Evolutionary conservation across 1,140 invertebrate species (phyloP).

Genomic region (Euglossa dilemma): DNA sequence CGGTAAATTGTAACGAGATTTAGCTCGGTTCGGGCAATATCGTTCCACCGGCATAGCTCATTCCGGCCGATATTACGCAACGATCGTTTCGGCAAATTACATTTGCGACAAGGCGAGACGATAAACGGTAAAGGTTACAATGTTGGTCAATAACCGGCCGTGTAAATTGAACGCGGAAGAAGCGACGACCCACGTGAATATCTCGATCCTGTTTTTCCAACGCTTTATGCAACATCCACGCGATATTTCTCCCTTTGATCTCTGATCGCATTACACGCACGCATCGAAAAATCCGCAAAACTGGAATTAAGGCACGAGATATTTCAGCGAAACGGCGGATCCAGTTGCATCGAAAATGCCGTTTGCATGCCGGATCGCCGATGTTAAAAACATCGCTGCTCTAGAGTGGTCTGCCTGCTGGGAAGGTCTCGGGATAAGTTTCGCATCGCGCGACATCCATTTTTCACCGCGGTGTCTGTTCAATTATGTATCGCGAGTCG

Average conservation of each 20-base stretch:
- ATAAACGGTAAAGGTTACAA: neutral
- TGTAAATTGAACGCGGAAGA: neutral
- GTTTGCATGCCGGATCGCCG: neutral
- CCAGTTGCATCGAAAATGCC: neutral
- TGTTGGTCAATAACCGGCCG: neutral
- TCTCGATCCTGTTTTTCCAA: neutral
- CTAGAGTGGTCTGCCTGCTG: neutral
- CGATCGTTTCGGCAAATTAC: constrained; percentile 18
- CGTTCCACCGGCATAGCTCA: constrained; percentile 6
- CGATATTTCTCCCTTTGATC: no score
- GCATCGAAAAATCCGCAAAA: neutral
- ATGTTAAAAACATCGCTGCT: neutral
- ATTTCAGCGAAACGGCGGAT: neutral
- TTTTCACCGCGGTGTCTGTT: neutral
- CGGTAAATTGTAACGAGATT: constrained; percentile 46
- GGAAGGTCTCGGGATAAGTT: neutral
- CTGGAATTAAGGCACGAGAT: neutral
- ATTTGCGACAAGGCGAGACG: constrained; percentile 8
- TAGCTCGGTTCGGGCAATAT: constrained; percentile 22
- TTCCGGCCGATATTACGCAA: constrained; percentile 20
- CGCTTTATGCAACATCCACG: neutral
- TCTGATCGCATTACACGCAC: neutral
- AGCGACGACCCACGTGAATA: neutral
- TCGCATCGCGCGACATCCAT: neutral
- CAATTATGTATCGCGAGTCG: neutral